These are phyloP conservation scores for Byasa hedistus DNA, from an alignment of 2,888 invertebrate genomes.

Conservation along the genomic window DNA sequence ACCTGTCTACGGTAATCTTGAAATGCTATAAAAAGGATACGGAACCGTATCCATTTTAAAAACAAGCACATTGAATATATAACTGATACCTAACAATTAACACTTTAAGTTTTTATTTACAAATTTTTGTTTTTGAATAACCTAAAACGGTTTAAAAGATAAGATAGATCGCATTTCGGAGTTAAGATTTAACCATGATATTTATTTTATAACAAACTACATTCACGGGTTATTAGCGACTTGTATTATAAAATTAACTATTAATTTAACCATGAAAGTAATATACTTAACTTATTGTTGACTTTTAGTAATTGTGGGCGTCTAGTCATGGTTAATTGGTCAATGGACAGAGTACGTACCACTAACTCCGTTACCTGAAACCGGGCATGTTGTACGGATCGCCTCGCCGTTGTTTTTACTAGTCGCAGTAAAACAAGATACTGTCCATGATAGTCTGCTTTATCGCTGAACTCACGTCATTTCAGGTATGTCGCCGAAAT, in stretches of 20 bases:
- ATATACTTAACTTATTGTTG: background rate
- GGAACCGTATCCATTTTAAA: slow-evolving; percentile 38
- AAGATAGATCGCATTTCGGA: too few relatives aligned
- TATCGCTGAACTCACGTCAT: slow-evolving; percentile 76
- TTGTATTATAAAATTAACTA: background rate
- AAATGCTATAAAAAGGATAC: slow-evolving; percentile 60
- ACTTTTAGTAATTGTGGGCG: slow-evolving; percentile 4
- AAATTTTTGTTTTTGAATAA: background rate
- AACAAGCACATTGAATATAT: slow-evolving; percentile 38
- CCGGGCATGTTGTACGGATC: slow-evolving; percentile 67
- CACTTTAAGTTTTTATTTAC: background rate
- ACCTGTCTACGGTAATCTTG: slow-evolving; percentile 65
- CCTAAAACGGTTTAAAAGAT: background rate
- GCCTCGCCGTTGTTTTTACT: slow-evolving; percentile 69
- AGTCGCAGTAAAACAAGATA: slow-evolving; percentile 67
- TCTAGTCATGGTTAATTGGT: slow-evolving; percentile 13
- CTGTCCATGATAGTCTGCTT: slow-evolving; percentile 80
- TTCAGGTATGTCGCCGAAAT: slow-evolving; percentile 65
- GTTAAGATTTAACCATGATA: too few relatives aligned
- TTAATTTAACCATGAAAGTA: background rate
- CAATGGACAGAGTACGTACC: slow-evolving; percentile 41
- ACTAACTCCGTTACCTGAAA: slow-evolving; percentile 43
- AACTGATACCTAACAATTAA: background rate
- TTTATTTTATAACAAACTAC: too few relatives aligned
- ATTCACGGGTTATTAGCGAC: too few relatives aligned